A percentile compares a stretch with the other conserved stretches of the same genome.
These are phyloP conservation scores for Dione juno DNA, from an alignment of 2,888 invertebrate genomes.

Conservation along the genomic window DNA sequence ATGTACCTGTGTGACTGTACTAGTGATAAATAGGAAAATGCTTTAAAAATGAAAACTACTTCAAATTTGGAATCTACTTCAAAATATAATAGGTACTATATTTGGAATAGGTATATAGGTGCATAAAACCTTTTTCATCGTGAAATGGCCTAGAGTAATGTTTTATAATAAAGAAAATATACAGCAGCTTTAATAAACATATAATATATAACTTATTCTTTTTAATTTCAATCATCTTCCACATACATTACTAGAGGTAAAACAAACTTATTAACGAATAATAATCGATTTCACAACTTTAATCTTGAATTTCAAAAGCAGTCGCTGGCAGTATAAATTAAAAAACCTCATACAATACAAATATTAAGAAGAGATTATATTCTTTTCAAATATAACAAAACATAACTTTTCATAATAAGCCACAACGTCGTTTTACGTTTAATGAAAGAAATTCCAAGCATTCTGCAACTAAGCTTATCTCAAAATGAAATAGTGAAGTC, in stretches of 20 bases:
- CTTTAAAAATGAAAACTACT: too few species aligned
- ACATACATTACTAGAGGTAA: background rate
- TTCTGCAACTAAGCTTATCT: conserved; percentile 1
- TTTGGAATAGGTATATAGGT: too few species aligned
- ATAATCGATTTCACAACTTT: background rate
- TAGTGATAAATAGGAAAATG: too few species aligned
- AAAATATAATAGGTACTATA: too few species aligned
- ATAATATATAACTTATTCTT: too few species aligned
- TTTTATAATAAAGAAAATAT: too few species aligned
- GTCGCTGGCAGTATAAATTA: background rate
- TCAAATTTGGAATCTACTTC: too few species aligned
- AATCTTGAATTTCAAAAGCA: background rate
- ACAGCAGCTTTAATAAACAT: too few species aligned
- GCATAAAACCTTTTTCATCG: too few species aligned
- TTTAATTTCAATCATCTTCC: too few species aligned
- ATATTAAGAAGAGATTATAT: background rate
- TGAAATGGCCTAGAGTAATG: too few species aligned
- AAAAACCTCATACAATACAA: conserved; percentile 2
- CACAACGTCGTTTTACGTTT: conserved; percentile 5
- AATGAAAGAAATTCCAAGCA: conserved; percentile 22
- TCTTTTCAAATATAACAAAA: background rate
- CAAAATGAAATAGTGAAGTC: conserved; percentile 24
- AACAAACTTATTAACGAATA: background rate
- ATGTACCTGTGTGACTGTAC: too few species aligned
- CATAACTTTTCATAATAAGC: conserved; percentile 17